A percentile compares a stretch with the other conserved stretches of the same genome.
Evolutionary conservation across 2,888 invertebrate species (phyloP).

Genomic region (Pterobdella sp.): DNA sequence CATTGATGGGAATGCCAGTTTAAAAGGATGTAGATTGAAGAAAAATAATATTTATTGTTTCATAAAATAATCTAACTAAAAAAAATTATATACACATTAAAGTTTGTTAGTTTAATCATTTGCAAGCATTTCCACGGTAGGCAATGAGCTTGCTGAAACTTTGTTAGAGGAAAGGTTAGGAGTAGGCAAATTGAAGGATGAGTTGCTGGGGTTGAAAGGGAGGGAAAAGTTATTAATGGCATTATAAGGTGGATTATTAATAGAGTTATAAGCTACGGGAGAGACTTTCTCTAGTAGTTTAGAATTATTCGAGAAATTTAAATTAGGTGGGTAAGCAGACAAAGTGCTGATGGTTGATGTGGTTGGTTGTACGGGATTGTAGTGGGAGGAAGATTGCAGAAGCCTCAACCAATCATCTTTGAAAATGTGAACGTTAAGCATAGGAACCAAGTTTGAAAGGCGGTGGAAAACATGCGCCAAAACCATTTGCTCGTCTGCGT

Average conservation of each 20-base stretch:
- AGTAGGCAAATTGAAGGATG: background rate
- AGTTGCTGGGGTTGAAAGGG: background rate
- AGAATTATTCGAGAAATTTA: background rate
- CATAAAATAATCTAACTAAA: too few species aligned
- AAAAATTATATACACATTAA: too few species aligned
- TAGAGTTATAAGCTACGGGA: background rate
- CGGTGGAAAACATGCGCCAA: constrained; percentile 58
- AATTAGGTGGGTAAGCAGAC: background rate
- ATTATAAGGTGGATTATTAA: background rate
- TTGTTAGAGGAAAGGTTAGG: background rate
- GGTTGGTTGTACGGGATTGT: background rate
- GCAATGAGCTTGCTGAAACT: background rate
- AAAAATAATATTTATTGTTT: too few species aligned
- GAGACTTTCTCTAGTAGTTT: background rate
- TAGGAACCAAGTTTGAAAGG: constrained; percentile 56
- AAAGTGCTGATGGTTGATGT: background rate
- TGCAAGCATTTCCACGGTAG: background rate
- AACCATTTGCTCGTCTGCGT: constrained; percentile 60
- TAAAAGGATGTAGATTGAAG: too few species aligned
- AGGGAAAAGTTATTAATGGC: background rate
- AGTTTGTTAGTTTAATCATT: too few species aligned
- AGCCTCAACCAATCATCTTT: constrained; percentile 54
- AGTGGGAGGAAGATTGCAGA: background rate
- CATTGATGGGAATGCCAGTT: too few species aligned
- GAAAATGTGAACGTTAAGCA: constrained; percentile 58